Base-by-base conservation (phyloP, 2,888 invertebrate species). In the Microctonus aethiopoides region DNA sequence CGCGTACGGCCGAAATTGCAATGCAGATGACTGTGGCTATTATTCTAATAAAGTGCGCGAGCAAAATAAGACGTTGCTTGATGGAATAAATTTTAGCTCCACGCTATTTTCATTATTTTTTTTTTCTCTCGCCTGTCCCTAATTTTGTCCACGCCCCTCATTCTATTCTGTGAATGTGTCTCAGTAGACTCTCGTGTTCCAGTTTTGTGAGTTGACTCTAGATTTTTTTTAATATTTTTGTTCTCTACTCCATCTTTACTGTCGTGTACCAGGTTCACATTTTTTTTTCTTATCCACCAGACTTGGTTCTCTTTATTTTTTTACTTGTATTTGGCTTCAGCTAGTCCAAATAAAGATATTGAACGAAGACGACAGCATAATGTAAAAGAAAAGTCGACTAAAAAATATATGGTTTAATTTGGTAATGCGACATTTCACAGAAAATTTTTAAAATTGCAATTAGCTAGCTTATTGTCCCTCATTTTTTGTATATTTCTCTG, bases 361-460 rank as follows among this genome's bases (percentile, higher is more conserved):
- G 54, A 57, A 72, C 66, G 52, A 60, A 63, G 32, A 32, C 22
- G 29, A 52, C 34, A 41, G 56, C 24, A 32, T 11, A 59, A 63
- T 29, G 52, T 26, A 63, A 52, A 52, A 63, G 41, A 60, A 72
- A 41, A 46, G 7, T 32, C 68, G 20, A 75, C 70, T 77, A 78
- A 81, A 81, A 80, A 77, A 76, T 70, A 62, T 72, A 75, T n/a
- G n/a, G 72, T 80, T 79, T 80, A 79, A 80, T 81, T 76, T 79
- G 75, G 80, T 80, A 79, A 80, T 79, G 80, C 74, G 74, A 76
- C 77, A 74, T 78, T 75, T 73, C 71, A 39, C 64, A 70, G 68
- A 56, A 73, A 74, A 78, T 73, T 72, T 72, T 71, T 69, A 54
- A 71, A 70, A 75, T 73, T 67, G 71, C 16, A 36, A 63, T 51